Evolutionary conservation across 1,140 invertebrate species (phyloP), one percentile per base, ranked within the genome.

Genomic region (Drosophila pruinosa): DNA sequence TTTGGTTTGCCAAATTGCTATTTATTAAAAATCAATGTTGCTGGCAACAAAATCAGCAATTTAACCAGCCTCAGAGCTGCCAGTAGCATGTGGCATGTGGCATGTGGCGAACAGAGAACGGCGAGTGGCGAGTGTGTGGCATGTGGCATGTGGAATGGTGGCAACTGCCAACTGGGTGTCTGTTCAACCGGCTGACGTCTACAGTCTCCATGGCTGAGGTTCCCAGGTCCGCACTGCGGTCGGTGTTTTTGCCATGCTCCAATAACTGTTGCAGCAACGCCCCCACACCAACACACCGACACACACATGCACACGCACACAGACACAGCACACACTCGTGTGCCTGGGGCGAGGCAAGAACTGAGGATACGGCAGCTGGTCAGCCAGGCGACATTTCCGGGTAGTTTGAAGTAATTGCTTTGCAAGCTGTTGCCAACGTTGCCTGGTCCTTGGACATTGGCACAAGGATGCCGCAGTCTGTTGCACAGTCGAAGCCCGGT

Each of bases 371-470:
- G 57, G 71, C 64, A 64, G 65, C 53, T 77, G 65, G 53, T 65
- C 58, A 70, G 67, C 61, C 69, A 64, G 81, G 77, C 82, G 82
- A 85, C 81, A 85, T 85, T 85, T 85, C 81, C 81, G 81, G 81
- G 69, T 85, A 86, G 81, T 85, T 85, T 76, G 82, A 86, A 86
- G 81, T 85, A 85, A 85, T 85, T 85, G 81, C 81, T 86, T 72
- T 72, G 77, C 81, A 85, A 85, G 81, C 81, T 85, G 81, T 85
- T 85, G 77, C 81, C 82, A 67, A 47, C 47, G 36, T 41, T 22
- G 39, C 48, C 12, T 39, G 54, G 56, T 45, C 70, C 48, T 24
- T 28, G 63, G 56, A 52, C 70, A 52, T 45, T 15, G 63, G 24
- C 63, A 39, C 63, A 57, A 59, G 47, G 62, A 34, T 47, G 56